phyloP scores from a whole-genome alignment of 2,797 vertebrate genomes.

The Phrynocephalus forsythii region DNA sequence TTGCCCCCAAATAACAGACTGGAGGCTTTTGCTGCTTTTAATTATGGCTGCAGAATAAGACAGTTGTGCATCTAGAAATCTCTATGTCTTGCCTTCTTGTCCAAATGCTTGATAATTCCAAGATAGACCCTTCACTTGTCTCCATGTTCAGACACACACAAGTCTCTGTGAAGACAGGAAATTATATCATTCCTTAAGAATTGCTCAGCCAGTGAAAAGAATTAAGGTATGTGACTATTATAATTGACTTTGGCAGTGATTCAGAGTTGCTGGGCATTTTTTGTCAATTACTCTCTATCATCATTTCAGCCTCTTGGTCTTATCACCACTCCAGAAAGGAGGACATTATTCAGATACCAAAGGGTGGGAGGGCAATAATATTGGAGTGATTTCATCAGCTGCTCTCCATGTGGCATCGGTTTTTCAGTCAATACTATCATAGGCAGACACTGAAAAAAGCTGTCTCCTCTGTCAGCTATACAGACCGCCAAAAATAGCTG shows the following conservation, averaged over 20 bases:
- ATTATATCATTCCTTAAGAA: slow-evolving; percentile 62
- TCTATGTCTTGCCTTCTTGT: slow-evolving; percentile 3
- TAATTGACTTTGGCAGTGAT: not conserved
- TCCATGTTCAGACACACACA: fast-evolving
- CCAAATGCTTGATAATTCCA: fast-evolving
- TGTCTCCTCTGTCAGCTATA: not conserved
- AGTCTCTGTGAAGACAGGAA: slow-evolving; percentile 31
- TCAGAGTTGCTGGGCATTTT: not conserved
- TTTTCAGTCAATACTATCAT: not conserved
- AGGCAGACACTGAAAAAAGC: not conserved
- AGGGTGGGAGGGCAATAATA: slow-evolving; percentile 17
- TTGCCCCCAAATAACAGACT: not conserved
- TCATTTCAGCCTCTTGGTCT: slow-evolving; percentile 5
- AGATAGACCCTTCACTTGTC: slow-evolving; percentile 43
- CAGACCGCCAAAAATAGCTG: slow-evolving; percentile 27
- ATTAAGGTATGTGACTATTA: slow-evolving; percentile 40
- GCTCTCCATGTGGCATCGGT: fast-evolving
- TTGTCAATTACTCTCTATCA: slow-evolving; percentile 62
- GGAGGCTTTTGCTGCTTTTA: not conserved
- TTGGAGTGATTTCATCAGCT: fast-evolving
- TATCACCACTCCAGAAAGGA: not conserved
- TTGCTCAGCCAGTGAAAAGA: not conserved
- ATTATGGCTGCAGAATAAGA: not conserved
- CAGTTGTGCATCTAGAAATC: not conserved
- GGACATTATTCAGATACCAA: slow-evolving; percentile 43